phyloP scores from a whole-genome alignment of 2,113 vertebrate genomes.

The Uria aalge region DNA sequence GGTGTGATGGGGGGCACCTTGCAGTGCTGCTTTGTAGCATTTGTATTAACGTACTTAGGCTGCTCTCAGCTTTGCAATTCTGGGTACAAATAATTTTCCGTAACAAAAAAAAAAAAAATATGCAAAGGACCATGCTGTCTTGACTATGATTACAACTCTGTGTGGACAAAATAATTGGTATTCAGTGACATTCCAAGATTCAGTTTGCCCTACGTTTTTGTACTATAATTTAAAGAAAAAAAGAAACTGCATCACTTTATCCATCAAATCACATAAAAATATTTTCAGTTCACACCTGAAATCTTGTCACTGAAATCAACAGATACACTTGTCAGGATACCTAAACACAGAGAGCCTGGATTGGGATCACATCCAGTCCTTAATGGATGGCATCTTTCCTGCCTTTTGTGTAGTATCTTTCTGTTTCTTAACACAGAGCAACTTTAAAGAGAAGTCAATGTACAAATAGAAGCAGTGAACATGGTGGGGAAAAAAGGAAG shows the following conservation, averaged over 20 bases:
- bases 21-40: neutral
- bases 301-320: neutral
- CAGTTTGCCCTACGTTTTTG: neutral
- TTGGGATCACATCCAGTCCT: neutral
- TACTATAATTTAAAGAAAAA: neutral
- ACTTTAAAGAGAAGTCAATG: neutral
- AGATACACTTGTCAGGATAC: neutral
- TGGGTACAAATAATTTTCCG: neutral
- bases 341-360: neutral
- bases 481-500: neutral
- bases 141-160: neutral
- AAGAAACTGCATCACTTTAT: neutral
- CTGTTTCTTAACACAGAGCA: accelerated
- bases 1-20: accelerated
- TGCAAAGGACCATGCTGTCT: accelerated
- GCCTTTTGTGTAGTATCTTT: neutral
- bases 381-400: neutral
- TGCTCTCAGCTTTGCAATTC: neutral
- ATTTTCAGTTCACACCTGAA: neutral
- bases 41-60: neutral
- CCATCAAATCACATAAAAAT: neutral
- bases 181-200: neutral
- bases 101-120: neutral
- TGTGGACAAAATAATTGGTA: neutral
- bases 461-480: neutral